These are phyloP conservation scores for Flexamia atlantica DNA, from an alignment of 2,888 invertebrate species.

Conservation along the genomic window DNA sequence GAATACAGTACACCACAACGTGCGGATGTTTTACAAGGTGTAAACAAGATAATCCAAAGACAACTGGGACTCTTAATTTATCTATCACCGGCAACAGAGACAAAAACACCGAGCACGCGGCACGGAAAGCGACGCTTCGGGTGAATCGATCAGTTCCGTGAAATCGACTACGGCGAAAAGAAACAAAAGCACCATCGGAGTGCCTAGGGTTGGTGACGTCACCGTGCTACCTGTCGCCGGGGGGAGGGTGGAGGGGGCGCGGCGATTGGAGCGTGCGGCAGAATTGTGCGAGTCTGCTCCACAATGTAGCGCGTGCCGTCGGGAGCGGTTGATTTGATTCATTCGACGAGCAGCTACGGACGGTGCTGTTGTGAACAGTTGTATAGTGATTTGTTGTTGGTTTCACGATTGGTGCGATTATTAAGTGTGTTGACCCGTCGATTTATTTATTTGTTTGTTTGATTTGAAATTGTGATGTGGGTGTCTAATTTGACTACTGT, in stretches of 20 bases:
- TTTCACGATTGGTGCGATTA: neutral
- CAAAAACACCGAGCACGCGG: neutral
- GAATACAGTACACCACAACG: too few species aligned
- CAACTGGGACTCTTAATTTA: too few species aligned
- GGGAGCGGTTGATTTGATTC: neutral
- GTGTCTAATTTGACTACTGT: too few species aligned
- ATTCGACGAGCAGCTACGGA: neutral
- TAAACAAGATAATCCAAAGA: too few species aligned
- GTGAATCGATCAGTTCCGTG: neutral
- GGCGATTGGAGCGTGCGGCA: neutral
- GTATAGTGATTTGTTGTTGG: neutral
- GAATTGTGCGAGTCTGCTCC: neutral
- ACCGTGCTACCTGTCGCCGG: neutral
- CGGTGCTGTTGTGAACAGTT: neutral
- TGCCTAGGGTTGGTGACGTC: neutral
- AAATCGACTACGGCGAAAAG: slow-evolving; percentile 10
- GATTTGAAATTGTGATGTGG: neutral
- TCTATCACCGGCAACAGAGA: neutral
- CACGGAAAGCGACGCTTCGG: neutral
- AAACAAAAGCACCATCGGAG: neutral
- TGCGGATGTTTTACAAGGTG: too few species aligned
- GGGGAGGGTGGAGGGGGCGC: neutral
- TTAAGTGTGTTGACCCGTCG: neutral
- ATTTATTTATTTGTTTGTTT: neutral
- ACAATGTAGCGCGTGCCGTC: neutral